Evolutionary conservation across 2,888 invertebrate species (phyloP), one percentile per base, ranked within the genome.

Genomic region (Automeris io): DNA sequence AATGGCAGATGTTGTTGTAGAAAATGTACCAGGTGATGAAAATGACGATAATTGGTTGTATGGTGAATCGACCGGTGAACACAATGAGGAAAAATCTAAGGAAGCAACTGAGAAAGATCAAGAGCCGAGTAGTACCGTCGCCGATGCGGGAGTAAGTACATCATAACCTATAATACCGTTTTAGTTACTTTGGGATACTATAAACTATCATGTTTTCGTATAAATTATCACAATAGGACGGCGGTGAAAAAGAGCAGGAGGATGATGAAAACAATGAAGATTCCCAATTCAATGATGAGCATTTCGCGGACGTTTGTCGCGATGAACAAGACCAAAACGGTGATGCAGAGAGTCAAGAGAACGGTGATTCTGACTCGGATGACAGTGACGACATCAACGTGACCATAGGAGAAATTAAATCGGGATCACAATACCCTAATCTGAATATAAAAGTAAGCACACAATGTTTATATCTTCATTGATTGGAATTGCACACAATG

Each of bases 41-140:
- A 94, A 93, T 76, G 95, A 96, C 69, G 95, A 96, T 85, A 93
- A 90, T 65, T 96, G 95, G 95, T 85, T 96, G 43, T 96, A 96
- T 61, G 95, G 95, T 12, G 95, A 94, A 59, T 91, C 92, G 1
- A 90, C 88, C 57, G 87, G 88, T 21, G 89, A 87, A 33, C 71
- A 68, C 43, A 38, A 40, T 33, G 45, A 46, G 7, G 65, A 67
- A 8, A 66, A 70, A 46, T 43, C 51, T 13, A 33, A 56, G 6
- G 60, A 59, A 45, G 46, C 39, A 33, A 47, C 31, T 24, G 73
- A 65, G 31, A 74, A 72, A 49, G 47, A 51, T 2, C 51, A 57
- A 42, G 45, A 54, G 40, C 49, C 48, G 33, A 33, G 49, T 3
- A 60, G 51, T 35, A 34, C 37, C 22, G 42, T 41, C 3, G 51